phyloP scores from a whole-genome alignment of 2,888 invertebrate genomes.

The Drosophila affinis region DNA sequence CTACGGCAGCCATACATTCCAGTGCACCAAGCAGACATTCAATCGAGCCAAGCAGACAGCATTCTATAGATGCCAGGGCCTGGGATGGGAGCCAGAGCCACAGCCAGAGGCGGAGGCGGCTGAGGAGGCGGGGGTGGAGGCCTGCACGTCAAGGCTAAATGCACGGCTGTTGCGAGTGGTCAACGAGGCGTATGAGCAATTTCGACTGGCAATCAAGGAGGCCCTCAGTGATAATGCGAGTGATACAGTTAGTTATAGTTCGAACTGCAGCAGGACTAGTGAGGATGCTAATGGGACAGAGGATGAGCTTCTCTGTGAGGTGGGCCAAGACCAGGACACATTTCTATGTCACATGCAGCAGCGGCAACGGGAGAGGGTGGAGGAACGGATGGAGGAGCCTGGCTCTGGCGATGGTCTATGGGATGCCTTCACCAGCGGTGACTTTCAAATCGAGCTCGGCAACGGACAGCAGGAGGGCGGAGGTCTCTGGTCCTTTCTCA shows the following conservation, averaged over 20 bases:
- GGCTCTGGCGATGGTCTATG: constrained; percentile 26
- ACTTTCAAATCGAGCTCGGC: constrained; percentile 62
- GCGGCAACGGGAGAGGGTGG: neutral
- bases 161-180: constrained; percentile 73
- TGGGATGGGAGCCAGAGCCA: constrained; percentile 20
- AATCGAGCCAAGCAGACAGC: constrained; percentile 61
- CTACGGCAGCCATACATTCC: constrained; percentile 72
- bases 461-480: constrained; percentile 26
- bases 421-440: constrained; percentile 29
- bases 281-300: neutral
- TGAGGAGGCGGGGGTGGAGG: constrained; percentile 7
- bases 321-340: constrained; percentile 7
- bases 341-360: constrained; percentile 53
- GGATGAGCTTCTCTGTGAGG: constrained; percentile 49
- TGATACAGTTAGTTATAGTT: constrained; percentile 64
- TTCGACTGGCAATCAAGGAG: constrained; percentile 79
- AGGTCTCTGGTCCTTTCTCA: constrained; percentile 68
- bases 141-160: constrained; percentile 62
- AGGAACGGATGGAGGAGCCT: neutral
- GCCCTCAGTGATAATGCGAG: constrained; percentile 67
- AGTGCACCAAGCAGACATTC: constrained; percentile 77
- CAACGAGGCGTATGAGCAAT: constrained; percentile 79
- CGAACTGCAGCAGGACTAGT: constrained; percentile 36
- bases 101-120: too few species aligned
- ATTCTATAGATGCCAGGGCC: constrained; percentile 68